Conservation (phyloP, 2,888 invertebrate genomes). For the Hecatera dysodea region DNA sequence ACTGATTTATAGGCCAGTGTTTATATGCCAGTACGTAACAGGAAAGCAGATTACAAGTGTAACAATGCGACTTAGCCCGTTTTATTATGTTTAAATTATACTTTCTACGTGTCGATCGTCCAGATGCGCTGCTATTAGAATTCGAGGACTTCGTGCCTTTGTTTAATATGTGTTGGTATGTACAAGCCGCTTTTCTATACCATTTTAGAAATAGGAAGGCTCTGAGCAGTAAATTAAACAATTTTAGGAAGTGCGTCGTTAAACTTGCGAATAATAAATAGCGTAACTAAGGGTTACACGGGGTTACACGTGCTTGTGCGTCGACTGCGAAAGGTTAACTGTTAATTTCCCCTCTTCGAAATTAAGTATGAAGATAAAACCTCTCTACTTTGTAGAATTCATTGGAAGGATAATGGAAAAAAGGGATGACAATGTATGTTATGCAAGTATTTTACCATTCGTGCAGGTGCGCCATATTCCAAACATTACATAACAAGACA, state of each 20-base stretch:
- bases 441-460: conserved; percentile 22
- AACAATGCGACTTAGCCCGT: conserved; percentile 45
- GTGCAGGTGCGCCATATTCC: conserved; percentile 47
- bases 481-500: conserved; percentile 44
- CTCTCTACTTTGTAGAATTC: conserved; percentile 33
- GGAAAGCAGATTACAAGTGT: conserved; percentile 69
- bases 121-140: conserved; percentile 52
- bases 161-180: conserved; percentile 54
- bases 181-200: conserved; percentile 31
- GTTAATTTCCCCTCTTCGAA: conserved; percentile 33
- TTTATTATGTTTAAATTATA: conserved; percentile 60
- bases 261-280: conserved; percentile 56
- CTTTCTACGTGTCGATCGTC: conserved; percentile 58
- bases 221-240: conserved; percentile 53
- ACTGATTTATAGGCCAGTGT: conserved; percentile 76
- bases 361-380: conserved; percentile 39
- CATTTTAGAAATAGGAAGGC: conserved; percentile 33
- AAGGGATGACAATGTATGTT: conserved; percentile 41
- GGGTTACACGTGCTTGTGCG: conserved; percentile 34
- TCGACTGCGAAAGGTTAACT: conserved; percentile 25
- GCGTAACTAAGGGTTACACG: conserved; percentile 20
- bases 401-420: conserved; percentile 13
- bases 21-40: conserved; percentile 66
- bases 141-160: conserved; percentile 44
- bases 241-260: conserved; percentile 47